phyloP scores from a whole-genome alignment of 2,797 vertebrate species.

The Myripristis jacobus region DNA sequence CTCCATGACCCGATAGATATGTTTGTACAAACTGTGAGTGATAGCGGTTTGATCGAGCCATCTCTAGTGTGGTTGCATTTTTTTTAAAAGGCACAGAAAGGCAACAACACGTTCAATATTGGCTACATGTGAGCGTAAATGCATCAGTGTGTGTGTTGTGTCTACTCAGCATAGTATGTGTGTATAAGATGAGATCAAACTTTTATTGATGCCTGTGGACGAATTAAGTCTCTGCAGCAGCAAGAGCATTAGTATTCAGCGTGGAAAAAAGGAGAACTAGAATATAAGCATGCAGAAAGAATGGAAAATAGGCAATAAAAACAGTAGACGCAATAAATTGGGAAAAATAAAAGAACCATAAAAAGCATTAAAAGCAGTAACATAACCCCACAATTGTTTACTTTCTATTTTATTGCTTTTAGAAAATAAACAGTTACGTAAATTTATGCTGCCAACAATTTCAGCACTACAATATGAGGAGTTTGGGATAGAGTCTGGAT shows the following conservation, averaged over 20 bases:
- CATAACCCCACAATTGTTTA: too few relatives aligned
- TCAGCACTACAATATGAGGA: too few relatives aligned
- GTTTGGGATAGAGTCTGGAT: too few relatives aligned
- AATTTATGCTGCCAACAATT: too few relatives aligned
- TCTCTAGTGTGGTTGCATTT: background rate
- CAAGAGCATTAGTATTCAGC: too few relatives aligned
- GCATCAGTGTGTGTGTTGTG: background rate
- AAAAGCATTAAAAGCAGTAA: background rate
- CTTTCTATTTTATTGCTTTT: too few relatives aligned
- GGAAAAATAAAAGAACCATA: background rate
- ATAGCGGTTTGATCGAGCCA: background rate
- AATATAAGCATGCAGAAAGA: too few relatives aligned
- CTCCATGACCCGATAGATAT: conserved; percentile 22
- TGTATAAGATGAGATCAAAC: background rate
- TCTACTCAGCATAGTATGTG: background rate
- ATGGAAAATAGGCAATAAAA: too few relatives aligned
- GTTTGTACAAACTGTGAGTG: conserved; percentile 13
- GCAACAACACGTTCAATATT: background rate
- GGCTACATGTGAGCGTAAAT: background rate
- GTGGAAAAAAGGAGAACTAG: too few relatives aligned
- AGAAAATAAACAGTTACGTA: background rate
- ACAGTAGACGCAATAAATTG: too few relatives aligned
- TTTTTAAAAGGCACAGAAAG: background rate
- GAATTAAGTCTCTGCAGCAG: too few relatives aligned
- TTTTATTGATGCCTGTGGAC: too few relatives aligned